Base-by-base conservation (phyloP, 2,888 invertebrate genomes). In the Scaptomyza polygonia region DNA sequence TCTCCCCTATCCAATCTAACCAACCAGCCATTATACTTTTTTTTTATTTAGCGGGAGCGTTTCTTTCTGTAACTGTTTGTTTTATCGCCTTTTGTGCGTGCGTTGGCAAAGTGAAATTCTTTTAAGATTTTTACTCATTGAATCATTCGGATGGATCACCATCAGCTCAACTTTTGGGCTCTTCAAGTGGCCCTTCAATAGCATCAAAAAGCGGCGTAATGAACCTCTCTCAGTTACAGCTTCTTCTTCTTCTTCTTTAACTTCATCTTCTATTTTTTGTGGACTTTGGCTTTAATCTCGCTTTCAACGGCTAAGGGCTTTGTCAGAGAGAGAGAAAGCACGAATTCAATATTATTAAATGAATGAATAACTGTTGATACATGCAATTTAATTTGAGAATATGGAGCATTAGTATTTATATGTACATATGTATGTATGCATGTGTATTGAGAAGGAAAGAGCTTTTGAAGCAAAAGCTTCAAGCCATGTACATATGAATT, bases 41-140 rank as follows among this genome's bases (percentile, higher is more conserved):
- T 32, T 47, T 8, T 30, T 47, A n/a, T 40, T 40, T 16, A n/a
- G n/a, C 29, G 32, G 42, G 29, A 14, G 18, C 34, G 14, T 29
- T 52, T 25, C 25, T 51, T 34, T 36, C 18, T 11, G 42, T 43
- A 40, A 51, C 43, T 67, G 21, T 73, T 58, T 58, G 21, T 58
- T 54, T 52, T 48, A 54, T 48, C 34, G 27, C 18, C 32, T 34
- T 12, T 32, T 32, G 34, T 34, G 40, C 47, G 32, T 48, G 43
- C 51, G 55, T 42, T 54, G 59, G 51, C 80, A 88, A 86, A 81
- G 80, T 88, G 80, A 81, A 81, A 88, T 73, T 39, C 72, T 61
- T 14, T 61, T 14, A 49, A n/a, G 45, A 79, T 72, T 68, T 80
- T 88, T 83, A 88, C 76, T 80, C 71, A 82, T 65, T 64, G 52